Conservation (phyloP, 1,140 invertebrate species). For the Callitettix versicolor region DNA sequence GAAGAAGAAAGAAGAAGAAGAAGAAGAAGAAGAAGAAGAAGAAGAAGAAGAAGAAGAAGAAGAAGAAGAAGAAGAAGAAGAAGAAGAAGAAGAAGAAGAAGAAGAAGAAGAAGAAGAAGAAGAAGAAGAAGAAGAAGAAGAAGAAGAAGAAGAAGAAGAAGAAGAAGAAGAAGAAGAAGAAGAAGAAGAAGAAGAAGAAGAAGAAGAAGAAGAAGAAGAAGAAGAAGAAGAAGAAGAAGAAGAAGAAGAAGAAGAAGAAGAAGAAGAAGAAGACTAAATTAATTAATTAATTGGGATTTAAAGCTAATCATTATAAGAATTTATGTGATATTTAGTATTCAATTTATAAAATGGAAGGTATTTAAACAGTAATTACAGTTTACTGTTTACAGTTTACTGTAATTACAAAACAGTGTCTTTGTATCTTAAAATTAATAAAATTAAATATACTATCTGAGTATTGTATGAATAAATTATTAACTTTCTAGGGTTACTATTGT, state of each 20-base stretch:
- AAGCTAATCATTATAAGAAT: too few relatives aligned
- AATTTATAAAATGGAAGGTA: too few relatives aligned
- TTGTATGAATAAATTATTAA: too few relatives aligned
- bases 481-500: too few relatives aligned
- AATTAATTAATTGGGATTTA: too few relatives aligned
- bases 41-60: neutral
- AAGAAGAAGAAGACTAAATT: neutral
- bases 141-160: constrained; percentile 14
- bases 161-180: constrained; percentile 18
- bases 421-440: too few relatives aligned
- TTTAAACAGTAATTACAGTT: too few relatives aligned
- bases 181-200: constrained; percentile 19
- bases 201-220: constrained; percentile 9
- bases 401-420: too few relatives aligned
- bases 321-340: too few relatives aligned
- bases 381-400: too few relatives aligned
- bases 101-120: neutral
- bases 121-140: constrained; percentile 8
- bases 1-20: constrained; percentile 1
- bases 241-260: neutral
- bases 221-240: neutral
- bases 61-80: neutral
- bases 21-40: neutral
- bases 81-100: neutral
- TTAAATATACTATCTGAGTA: too few relatives aligned